Evolutionary conservation across 1,140 invertebrate species (phyloP), one percentile per base, ranked within the genome.

Genomic region (Fopius arisanus): DNA sequence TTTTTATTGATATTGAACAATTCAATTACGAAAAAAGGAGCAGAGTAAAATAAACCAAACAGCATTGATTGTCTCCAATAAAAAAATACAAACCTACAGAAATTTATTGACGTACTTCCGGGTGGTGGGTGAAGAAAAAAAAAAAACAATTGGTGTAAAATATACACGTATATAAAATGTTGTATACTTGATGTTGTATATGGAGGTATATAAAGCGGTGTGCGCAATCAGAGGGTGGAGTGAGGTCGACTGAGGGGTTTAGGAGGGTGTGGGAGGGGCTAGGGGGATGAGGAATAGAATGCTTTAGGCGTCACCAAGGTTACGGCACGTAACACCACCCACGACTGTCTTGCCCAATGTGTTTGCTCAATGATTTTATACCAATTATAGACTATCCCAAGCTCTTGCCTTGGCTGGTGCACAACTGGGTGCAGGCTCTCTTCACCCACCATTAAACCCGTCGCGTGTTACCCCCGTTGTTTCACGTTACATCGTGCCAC

Each of bases 341-440:
- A 87, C 84, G 83, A 82, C 84, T 85, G 81, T 86, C 83, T 82
- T 86, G 83, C 82, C 16, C 67, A 82, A 86, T 85, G 82, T 87
- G 85, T 88, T 88, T 87, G 87, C 85, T 87, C 84, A 82, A 86
- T 84, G 86, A 88, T 87, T 86, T 87, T 86, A 86, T 87, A 86
- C 85, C 87, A 88, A 88, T 88, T 88, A 87, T 82, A 84, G 83
- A 81, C 84, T 87, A 86, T 84, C 81, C 82, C 80, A 29, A 41
- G 78, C 77, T 81, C 80, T 79, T 82, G 82, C 23, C 43, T 68
- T 43, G 31, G 31, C 65, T 67, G 33, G 40, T 68, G 23, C 43
- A 43, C 23, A 68, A 43, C 19, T 76, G 75, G 77, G 78, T 79
- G 80, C 79, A 74, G 76, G 69, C 54, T 26, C 54, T 26, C 54